Percentiles rank a stretch among this genome's conserved stretches.
phyloP scores from a whole-genome alignment of 92 coral and sea anemone species.

The Siderastrea siderea region DNA sequence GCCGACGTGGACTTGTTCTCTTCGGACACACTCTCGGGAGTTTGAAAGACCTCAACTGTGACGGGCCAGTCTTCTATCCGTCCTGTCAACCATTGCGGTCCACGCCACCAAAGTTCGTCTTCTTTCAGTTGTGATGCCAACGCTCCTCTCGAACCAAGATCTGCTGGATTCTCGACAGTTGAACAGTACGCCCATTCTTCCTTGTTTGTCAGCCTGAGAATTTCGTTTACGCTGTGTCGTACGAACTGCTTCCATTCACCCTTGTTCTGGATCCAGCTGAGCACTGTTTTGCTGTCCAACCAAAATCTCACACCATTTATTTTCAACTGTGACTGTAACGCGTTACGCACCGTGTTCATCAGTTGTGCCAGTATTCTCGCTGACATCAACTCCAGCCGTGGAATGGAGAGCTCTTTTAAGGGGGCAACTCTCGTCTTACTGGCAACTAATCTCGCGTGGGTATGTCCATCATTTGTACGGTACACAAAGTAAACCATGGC shows the following conservation, averaged over 20 bases:
- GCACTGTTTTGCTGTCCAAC: not conserved
- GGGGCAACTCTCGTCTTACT: constrained; percentile 41
- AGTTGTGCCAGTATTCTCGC: not conserved
- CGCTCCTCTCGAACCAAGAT: too few species aligned
- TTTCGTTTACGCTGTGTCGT: too few species aligned
- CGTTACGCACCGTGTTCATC: not conserved
- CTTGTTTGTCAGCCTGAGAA: too few species aligned
- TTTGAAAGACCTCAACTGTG: not conserved
- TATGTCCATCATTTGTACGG: not conserved
- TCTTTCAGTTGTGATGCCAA: constrained; percentile 25
- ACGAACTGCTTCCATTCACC: too few species aligned
- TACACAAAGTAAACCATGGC: too few species aligned
- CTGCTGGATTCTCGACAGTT: too few species aligned
- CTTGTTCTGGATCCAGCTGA: too few species aligned
- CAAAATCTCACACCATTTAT: not conserved
- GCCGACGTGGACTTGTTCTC: constrained; percentile 18
- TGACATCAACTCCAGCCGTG: not conserved
- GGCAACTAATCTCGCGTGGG: constrained; percentile 19
- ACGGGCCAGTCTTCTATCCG: constrained; percentile 27
- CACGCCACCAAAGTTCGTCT: constrained; percentile 42
- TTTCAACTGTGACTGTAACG: constrained; percentile 1
- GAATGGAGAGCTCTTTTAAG: constrained; percentile 17
- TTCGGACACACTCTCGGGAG: constrained; percentile 15
- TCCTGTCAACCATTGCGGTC: not conserved
- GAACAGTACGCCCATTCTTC: too few species aligned